Conservation (phyloP, 2,888 invertebrate genomes). For the Eupithecia vulgata region DNA sequence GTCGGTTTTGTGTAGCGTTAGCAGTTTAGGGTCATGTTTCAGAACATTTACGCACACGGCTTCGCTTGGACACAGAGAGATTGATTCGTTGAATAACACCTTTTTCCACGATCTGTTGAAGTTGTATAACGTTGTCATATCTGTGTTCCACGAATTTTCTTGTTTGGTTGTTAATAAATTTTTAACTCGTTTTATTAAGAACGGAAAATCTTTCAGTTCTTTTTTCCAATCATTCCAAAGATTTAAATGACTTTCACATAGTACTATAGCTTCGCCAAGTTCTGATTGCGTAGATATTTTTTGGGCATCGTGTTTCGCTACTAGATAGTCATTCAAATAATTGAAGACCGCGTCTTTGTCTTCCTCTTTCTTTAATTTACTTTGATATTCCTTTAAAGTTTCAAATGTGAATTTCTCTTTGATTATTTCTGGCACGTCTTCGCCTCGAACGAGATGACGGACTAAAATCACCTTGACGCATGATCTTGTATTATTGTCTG, state of each 20-base stretch:
- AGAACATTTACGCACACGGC: conserved; percentile 64
- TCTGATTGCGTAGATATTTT: conserved; percentile 50
- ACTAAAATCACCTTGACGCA: conserved; percentile 62
- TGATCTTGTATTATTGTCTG: conserved; percentile 58
- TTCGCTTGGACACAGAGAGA: conserved; percentile 54
- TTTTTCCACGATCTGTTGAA: conserved; percentile 63
- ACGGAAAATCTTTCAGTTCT: conserved; percentile 53
- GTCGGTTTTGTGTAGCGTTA: conserved; percentile 51
- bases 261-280: conserved; percentile 43
- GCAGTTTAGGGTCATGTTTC: conserved; percentile 64
- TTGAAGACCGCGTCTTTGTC: conserved; percentile 60
- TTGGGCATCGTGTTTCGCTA: conserved; percentile 46
- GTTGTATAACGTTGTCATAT: conserved; percentile 56
- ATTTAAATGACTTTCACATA: conserved; percentile 48
- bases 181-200: conserved; percentile 53
- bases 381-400: conserved; percentile 51
- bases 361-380: conserved; percentile 50
- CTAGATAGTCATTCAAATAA: conserved; percentile 54
- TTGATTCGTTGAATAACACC: conserved; percentile 64
- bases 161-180: conserved; percentile 53
- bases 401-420: conserved; percentile 61
- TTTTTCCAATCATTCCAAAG: conserved; percentile 63
- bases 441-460: conserved; percentile 59
- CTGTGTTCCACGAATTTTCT: conserved; percentile 48
- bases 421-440: conserved; percentile 60